phyloP scores from a whole-genome alignment of 2,797 vertebrate genomes.

The Mionectes olivaceus region DNA sequence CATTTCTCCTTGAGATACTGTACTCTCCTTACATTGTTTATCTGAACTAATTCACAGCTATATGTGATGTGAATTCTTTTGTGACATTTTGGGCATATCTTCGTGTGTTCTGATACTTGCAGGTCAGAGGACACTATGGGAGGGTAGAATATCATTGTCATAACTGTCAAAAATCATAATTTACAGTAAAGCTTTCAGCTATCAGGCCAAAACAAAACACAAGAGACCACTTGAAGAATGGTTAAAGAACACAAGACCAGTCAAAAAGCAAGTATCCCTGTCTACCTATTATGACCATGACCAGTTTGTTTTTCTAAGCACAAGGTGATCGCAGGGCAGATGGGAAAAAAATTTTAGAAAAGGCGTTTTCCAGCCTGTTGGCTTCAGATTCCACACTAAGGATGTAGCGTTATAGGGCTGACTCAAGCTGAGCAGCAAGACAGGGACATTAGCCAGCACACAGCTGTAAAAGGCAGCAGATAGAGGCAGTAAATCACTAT shows the following conservation, averaged over 20 bases:
- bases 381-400: not conserved
- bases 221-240: not conserved
- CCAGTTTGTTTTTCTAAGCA: not conserved
- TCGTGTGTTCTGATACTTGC: not conserved
- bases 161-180: slow-evolving; percentile 36
- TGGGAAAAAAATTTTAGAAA: not conserved
- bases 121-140: slow-evolving; percentile 1
- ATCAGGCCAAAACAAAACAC: not conserved
- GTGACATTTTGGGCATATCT: not conserved
- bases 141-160: not conserved
- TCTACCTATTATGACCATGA: not conserved
- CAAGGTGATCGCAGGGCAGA: not conserved
- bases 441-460: slow-evolving; percentile 36
- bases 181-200: slow-evolving; percentile 14
- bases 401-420: not conserved
- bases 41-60: not conserved
- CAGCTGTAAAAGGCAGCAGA: slow-evolving; percentile 50
- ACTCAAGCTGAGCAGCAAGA: slow-evolving; percentile 14
- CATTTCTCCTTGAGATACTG: not conserved
- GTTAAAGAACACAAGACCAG: not conserved
- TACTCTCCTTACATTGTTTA: not conserved
- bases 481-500: slow-evolving; percentile 26
- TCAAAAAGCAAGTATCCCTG: not conserved
- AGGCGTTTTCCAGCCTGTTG: not conserved
- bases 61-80: slow-evolving; percentile 2